Percentiles rank a stretch among this genome's conserved stretches.
Evolutionary conservation across 2,888 invertebrate species (phyloP).

Genomic region (Drosophila testacea): DNA sequence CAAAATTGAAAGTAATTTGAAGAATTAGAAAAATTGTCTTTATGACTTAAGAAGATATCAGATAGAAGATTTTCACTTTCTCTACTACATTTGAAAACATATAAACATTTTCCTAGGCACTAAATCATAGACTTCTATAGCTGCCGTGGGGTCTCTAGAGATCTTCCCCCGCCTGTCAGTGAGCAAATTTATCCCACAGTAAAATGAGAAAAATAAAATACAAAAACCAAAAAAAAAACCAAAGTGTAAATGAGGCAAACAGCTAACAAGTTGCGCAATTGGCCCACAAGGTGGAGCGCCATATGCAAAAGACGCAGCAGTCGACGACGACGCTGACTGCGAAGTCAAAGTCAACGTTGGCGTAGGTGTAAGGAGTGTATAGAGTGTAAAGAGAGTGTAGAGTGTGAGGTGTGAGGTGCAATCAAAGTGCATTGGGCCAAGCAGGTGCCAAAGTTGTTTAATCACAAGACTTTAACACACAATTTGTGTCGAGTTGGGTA

Average conservation of each 20-base stretch:
- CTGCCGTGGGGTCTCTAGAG: constrained; percentile 16
- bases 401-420: constrained; percentile 63
- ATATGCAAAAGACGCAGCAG: constrained; percentile 37
- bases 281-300: constrained; percentile 52
- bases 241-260: constrained; percentile 32
- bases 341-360: constrained; percentile 13
- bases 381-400: constrained; percentile 54
- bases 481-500: constrained; percentile 55
- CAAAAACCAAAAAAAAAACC: constrained; percentile 9
- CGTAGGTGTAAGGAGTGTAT: constrained; percentile 63
- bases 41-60: neutral
- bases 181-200: constrained; percentile 58
- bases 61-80: constrained; percentile 18
- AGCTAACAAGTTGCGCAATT: constrained; percentile 65
- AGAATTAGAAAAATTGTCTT: no score
- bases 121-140: constrained; percentile 47
- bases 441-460: constrained; percentile 79
- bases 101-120: constrained; percentile 32
- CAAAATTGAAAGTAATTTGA: neutral
- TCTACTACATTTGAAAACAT: constrained; percentile 23
- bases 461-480: constrained; percentile 74
- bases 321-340: neutral
- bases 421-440: constrained; percentile 71
- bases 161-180: constrained; percentile 53
- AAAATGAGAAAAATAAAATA: constrained; percentile 11